phyloP scores from a whole-genome alignment of 2,797 vertebrate genomes.

The Thripadectes ignobilis region DNA sequence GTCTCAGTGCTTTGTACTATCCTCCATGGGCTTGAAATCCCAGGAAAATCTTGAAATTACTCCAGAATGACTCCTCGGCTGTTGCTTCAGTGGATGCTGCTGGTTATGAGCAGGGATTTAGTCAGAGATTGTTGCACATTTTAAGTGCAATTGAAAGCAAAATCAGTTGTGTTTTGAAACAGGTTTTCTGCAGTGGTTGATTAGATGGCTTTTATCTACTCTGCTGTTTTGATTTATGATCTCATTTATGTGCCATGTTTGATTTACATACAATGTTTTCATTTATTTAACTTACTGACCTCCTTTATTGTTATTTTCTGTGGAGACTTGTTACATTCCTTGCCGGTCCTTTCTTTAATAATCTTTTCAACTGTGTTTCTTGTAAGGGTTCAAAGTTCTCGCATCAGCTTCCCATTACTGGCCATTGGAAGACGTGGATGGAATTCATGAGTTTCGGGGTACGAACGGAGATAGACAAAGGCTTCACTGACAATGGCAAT shows the following conservation, averaged over 20 bases:
- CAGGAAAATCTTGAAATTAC: not conserved
- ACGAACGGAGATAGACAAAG: conserved; percentile 85
- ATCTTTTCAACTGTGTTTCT: conserved; percentile 14
- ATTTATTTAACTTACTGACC: not conserved
- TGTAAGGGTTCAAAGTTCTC: conserved; percentile 88
- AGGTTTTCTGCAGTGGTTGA: not conserved
- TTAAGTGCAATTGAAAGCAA: not conserved
- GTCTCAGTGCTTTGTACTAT: not conserved
- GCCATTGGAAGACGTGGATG: conserved; percentile 90
- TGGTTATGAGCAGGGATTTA: not conserved
- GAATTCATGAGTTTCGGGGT: conserved; percentile 88
- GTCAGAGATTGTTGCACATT: not conserved
- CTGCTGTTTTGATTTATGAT: not conserved
- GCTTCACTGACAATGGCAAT: conserved; percentile 74
- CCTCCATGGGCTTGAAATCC: accelerated
- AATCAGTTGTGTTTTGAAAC: not conserved
- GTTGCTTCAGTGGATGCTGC: not conserved
- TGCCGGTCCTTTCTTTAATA: not conserved
- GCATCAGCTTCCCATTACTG: conserved; percentile 94
- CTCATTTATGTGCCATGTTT: not conserved
- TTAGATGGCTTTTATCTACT: not conserved
- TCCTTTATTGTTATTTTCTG: not conserved
- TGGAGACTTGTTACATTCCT: not conserved
- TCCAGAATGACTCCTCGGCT: not conserved
- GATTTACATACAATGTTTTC: not conserved